Evolutionary conservation across 1,140 invertebrate species (phyloP).

Genomic region (Hyphantria cunea): DNA sequence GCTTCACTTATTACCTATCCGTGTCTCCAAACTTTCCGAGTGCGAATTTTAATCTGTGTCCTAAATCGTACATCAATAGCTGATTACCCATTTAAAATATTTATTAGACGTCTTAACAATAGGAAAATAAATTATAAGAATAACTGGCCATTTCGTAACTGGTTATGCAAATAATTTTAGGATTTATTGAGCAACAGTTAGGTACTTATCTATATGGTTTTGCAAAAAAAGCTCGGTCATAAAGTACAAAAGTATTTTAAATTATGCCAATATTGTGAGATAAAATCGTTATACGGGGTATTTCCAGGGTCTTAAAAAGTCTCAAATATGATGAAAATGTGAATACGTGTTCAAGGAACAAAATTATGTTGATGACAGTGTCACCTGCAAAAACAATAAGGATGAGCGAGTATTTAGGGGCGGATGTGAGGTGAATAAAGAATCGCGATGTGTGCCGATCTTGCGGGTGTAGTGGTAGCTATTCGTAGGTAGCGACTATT

Average conservation of each 20-base stretch:
- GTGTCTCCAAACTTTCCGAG: conserved; percentile 20
- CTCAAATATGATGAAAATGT: conserved; percentile 20
- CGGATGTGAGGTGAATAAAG: conserved; percentile 66
- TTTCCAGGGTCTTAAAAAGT: background rate
- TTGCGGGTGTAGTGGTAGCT: conserved; percentile 61
- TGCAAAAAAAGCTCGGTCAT: background rate
- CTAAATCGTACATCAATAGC: conserved; percentile 29
- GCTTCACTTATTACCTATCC: conserved; percentile 46
- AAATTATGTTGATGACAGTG: conserved; percentile 24
- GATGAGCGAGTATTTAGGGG: conserved; percentile 42
- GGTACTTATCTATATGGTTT: no score
- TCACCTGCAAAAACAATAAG: conserved; percentile 56
- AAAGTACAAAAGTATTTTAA: conserved; percentile 1
- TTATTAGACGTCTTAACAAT: background rate
- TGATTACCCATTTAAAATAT: conserved; percentile 18
- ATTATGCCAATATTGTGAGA: background rate
- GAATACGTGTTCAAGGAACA: conserved; percentile 13
- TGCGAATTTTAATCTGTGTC: conserved; percentile 39
- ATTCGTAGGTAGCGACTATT: conserved; percentile 73
- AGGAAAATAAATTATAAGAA: no score
- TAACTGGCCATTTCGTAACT: no score
- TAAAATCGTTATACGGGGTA: background rate
- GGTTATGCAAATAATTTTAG: no score
- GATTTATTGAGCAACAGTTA: no score
- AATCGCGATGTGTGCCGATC: conserved; percentile 71